A percentile compares a stretch with the other conserved stretches of the same genome.
Evolutionary conservation across 2,113 vertebrate genomes (phyloP).

Genomic region (Neotoma lepida): DNA sequence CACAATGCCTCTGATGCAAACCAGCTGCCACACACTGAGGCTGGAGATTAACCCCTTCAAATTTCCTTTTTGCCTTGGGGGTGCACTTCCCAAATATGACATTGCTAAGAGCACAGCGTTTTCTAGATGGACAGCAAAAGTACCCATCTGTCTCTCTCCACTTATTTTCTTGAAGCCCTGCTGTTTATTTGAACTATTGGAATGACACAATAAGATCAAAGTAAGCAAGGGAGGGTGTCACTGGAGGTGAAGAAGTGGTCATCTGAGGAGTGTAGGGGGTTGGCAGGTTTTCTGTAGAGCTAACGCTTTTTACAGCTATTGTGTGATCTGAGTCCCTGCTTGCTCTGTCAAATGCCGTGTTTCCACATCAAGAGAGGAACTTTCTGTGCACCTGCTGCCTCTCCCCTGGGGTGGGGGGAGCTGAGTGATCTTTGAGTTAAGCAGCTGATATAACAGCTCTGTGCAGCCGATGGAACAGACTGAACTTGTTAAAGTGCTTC

Average conservation of each 20-base stretch:
- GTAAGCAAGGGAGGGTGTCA: neutral
- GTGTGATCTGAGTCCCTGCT: constrained; percentile 68
- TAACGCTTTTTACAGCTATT: constrained; percentile 70
- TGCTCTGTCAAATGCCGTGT: constrained; percentile 67
- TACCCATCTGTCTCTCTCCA: neutral
- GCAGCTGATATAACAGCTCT: constrained; percentile 35
- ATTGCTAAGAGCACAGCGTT: neutral
- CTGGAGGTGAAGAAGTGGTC: neutral
- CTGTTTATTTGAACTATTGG: neutral
- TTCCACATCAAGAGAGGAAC: constrained; percentile 59
- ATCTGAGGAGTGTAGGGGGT: neutral
- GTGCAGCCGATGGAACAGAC: constrained; percentile 34
- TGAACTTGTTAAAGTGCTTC: constrained; percentile 66
- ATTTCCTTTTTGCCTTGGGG: constrained; percentile 3
- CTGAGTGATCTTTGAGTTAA: constrained; percentile 33
- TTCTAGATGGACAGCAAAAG: neutral
- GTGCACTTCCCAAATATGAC: neutral
- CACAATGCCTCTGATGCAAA: constrained; percentile 66
- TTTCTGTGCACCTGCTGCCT: constrained; percentile 75
- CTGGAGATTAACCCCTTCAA: constrained; percentile 63
- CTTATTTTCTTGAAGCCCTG: constrained; percentile 24
- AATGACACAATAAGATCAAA: neutral
- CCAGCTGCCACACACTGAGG: constrained; percentile 57
- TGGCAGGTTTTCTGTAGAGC: neutral
- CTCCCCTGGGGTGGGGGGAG: constrained; percentile 41